These are phyloP conservation scores for Drosophila arawakana DNA, from an alignment of 1,140 invertebrate species.

Conservation along the genomic window DNA sequence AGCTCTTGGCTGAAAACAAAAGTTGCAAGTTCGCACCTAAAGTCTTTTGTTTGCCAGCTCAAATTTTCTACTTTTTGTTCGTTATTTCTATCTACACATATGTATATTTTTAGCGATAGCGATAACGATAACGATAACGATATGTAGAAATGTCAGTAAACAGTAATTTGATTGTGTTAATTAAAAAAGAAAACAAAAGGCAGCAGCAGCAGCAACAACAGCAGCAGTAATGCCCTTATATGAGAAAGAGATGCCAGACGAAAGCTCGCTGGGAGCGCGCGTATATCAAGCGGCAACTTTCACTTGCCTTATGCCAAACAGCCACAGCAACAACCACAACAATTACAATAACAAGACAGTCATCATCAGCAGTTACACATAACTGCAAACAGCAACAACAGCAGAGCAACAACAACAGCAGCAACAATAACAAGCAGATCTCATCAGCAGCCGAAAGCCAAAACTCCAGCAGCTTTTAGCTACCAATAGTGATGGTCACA, in stretches of 20 bases:
- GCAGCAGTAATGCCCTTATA: constrained; percentile 70
- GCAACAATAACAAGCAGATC: constrained; percentile 4
- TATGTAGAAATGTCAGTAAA: constrained; percentile 55
- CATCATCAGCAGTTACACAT: constrained; percentile 33
- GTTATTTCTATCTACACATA: constrained; percentile 4
- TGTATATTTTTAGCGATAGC: constrained; percentile 16
- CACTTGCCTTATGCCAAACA: constrained; percentile 70
- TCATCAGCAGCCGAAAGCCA: constrained; percentile 38
- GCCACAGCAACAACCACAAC: constrained; percentile 42
- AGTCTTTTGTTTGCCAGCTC: constrained; percentile 44
- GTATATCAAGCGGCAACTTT: constrained; percentile 67
- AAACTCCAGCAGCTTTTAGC: constrained; percentile 5
- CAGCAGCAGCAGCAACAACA: constrained; percentile 28
- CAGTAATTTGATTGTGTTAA: constrained; percentile 78
- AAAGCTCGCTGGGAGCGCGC: constrained; percentile 51
- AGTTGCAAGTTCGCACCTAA: constrained; percentile 70
- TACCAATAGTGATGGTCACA: neutral
- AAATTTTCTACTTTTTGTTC: constrained; percentile 13
- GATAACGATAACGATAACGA: constrained; percentile 51
- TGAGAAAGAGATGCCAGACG: constrained; percentile 62
- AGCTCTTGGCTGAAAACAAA: constrained; percentile 48
- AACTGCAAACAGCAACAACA: constrained; percentile 15
- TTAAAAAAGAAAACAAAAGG: constrained; percentile 78
- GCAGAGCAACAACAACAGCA: constrained; percentile 45
- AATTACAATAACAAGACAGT: constrained; percentile 34